A percentile compares a stretch with the other conserved stretches of the same genome.
phyloP scores from a whole-genome alignment of 2,888 invertebrate species.

The Leucophenga montana region DNA sequence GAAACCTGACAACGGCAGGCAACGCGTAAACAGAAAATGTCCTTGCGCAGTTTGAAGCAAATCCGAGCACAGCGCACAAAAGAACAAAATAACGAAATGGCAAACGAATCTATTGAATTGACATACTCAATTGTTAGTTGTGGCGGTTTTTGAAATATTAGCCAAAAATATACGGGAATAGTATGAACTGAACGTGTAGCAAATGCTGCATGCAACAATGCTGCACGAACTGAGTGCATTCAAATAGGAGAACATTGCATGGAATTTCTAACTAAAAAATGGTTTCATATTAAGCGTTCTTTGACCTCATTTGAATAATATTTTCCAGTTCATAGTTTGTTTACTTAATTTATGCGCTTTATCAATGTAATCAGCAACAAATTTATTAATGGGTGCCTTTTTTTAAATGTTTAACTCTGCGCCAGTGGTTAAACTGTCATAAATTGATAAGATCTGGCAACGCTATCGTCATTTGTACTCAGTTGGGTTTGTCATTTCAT shows the following conservation, averaged over 20 bases:
- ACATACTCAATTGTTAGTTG: slow-evolving; percentile 63
- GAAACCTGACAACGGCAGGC: slow-evolving; percentile 23
- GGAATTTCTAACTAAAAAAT: no score
- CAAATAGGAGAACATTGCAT: no score
- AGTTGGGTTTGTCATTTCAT: no score
- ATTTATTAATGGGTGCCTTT: not conserved
- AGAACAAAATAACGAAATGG: not conserved
- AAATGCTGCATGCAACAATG: no score
- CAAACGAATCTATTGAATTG: slow-evolving; percentile 58
- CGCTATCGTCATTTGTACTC: no score
- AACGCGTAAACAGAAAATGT: slow-evolving; percentile 57
- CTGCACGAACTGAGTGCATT: no score
- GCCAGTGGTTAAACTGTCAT: no score
- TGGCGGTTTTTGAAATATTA: slow-evolving; percentile 32
- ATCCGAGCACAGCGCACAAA: slow-evolving; percentile 6
- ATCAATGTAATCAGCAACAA: slow-evolving; percentile 3
- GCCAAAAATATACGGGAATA: not conserved
- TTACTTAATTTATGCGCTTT: not conserved
- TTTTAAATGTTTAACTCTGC: no score
- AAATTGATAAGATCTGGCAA: no score
- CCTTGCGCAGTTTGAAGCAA: slow-evolving; percentile 69
- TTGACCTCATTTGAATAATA: no score
- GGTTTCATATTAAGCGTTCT: no score
- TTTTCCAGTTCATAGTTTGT: not conserved
- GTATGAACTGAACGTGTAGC: no score